Base-by-base conservation (phyloP, 2,888 invertebrate species). In the Troides aeacus region DNA sequence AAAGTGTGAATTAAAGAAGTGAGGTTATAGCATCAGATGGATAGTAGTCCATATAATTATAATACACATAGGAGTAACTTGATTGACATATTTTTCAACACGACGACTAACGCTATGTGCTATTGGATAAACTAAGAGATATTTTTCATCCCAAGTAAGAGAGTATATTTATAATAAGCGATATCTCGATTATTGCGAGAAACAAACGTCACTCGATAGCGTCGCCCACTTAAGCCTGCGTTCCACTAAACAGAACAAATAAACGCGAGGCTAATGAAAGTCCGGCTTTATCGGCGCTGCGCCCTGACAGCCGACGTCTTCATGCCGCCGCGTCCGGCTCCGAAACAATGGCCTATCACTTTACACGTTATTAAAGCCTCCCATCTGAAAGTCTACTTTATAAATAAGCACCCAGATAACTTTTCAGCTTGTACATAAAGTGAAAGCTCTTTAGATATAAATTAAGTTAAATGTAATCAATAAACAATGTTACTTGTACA, bases 271-370 rank as follows among this genome's bases (percentile, higher is more conserved):
- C 86, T 86, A 86, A 83, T 79, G 78, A 78, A 75, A 78, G 77
- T 76, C 78, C 79, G 79, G 78, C 81, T 78, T 84, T 87, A 89
- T 88, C 89, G 77, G 74, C 58, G 18, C 59, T 24, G 61, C 18
- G 58, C 78, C 73, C 76, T 86, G 88, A 89, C 90, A 88, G 85
- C 77, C 85, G 83, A 91, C 82, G 89, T 91, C 92, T 92, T 90
- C 85, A 92, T 92, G 84, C 81, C 78, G 90, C 89, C 84, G 90
- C 90, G 83, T 80, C 78, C 76, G 79, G 81, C 82, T 86, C 83
- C 89, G 87, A 90, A 90, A 92, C 90, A 90, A 90, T 87, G 78
- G 83, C 84, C 84, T 86, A 87, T 89, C 86, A 81, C 77, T 81
- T 83, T 84, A 87, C 86, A 86, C 73, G 82, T 85, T 84, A 88